phyloP scores from a whole-genome alignment of 2,113 vertebrate genomes.

The Chaetura pelagica region DNA sequence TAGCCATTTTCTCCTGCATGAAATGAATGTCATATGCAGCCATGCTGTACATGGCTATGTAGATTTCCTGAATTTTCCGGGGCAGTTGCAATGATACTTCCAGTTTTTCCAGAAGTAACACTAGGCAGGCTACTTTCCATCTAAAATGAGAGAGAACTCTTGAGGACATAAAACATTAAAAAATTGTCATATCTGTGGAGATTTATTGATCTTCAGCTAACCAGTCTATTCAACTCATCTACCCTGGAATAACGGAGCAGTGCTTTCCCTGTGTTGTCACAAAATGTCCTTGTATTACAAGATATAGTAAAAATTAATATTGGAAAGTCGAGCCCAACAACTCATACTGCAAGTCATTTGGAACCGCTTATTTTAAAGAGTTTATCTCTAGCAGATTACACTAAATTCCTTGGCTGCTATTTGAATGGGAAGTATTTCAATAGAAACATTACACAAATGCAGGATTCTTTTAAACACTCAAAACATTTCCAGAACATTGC shows the following conservation, averaged over 20 bases:
- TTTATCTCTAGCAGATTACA: background rate
- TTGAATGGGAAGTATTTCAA: background rate
- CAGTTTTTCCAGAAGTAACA: background rate
- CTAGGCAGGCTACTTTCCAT: background rate
- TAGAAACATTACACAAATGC: background rate
- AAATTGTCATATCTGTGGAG: background rate
- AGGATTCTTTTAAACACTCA: background rate
- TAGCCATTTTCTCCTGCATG: background rate
- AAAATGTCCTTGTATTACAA: background rate
- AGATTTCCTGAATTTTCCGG: background rate
- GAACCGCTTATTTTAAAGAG: background rate
- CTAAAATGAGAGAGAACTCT: background rate
- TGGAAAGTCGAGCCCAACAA: background rate
- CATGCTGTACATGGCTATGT: accelerated
- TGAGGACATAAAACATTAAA: background rate
- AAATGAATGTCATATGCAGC: background rate
- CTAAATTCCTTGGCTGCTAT: background rate
- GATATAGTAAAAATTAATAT: background rate
- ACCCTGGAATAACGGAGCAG: background rate
- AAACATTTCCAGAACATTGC: background rate
- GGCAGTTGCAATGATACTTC: background rate
- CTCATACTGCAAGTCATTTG: background rate
- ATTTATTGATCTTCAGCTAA: background rate
- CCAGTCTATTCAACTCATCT: background rate
- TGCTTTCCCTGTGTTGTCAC: background rate